A percentile compares a stretch with the other conserved stretches of the same genome.
phyloP scores from a whole-genome alignment of 2,888 invertebrate genomes.

The Creontiades dilutus region DNA sequence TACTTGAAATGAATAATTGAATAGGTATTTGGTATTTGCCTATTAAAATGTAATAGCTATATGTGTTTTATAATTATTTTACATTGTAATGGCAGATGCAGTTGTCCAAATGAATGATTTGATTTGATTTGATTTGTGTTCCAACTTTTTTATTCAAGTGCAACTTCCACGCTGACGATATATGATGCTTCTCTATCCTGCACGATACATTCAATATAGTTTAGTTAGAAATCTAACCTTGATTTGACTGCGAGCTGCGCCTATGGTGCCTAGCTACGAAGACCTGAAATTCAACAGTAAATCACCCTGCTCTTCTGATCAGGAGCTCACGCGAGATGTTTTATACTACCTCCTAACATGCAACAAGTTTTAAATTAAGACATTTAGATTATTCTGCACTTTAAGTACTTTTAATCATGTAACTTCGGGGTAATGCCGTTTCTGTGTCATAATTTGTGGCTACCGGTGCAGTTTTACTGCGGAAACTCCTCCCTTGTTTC shows the following conservation, averaged over 20 bases:
- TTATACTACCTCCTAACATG: conserved; percentile 63
- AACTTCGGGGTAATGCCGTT: conserved; percentile 50
- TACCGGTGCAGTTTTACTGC: conserved; percentile 57
- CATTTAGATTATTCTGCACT: conserved; percentile 62
- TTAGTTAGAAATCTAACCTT: too few species aligned
- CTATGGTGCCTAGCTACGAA: conserved; percentile 14
- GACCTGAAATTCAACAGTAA: conserved; percentile 59
- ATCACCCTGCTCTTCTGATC: conserved; percentile 21
- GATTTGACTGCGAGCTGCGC: not conserved
- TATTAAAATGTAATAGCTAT: too few species aligned
- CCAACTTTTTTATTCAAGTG: too few species aligned
- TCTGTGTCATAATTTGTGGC: conserved; percentile 47
- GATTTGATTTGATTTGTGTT: too few species aligned
- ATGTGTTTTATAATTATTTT: too few species aligned
- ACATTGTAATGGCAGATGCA: too few species aligned
- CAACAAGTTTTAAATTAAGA: conserved; percentile 71
- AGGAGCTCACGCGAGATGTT: conserved; percentile 69
- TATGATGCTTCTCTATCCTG: too few species aligned
- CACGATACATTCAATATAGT: too few species aligned
- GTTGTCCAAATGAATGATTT: too few species aligned
- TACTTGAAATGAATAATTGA: too few species aligned
- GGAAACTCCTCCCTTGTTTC: conserved; percentile 47
- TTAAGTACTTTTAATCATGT: conserved; percentile 70
- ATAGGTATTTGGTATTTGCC: too few species aligned
- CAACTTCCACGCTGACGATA: too few species aligned